These are phyloP conservation scores for Holothuria leucospilota DNA, from an alignment of 53 echinoderm and acorn worm species.

Conservation along the genomic window DNA sequence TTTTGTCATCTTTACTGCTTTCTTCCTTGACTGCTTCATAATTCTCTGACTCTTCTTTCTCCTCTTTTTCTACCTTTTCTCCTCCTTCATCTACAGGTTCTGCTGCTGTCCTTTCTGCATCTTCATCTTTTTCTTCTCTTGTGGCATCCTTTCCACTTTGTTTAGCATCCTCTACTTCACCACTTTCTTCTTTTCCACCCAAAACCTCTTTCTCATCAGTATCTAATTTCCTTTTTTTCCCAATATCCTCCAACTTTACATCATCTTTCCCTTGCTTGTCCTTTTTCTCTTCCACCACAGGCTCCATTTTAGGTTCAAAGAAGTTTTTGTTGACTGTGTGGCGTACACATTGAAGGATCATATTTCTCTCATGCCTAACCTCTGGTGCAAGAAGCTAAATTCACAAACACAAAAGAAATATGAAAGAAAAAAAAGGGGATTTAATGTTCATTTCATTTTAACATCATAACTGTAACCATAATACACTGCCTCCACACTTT, in stretches of 20 bases:
- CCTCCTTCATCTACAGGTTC: background rate
- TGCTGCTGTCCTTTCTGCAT: background rate
- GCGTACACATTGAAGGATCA: constrained; percentile 86
- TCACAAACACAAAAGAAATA: constrained; percentile 29
- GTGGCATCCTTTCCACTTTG: background rate
- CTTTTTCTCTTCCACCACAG: background rate
- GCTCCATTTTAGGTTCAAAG: constrained; percentile 47
- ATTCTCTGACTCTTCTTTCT: background rate
- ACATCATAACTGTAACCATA: background rate
- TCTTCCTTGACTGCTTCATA: background rate
- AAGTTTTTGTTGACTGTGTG: constrained; percentile 73
- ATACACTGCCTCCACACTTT: background rate
- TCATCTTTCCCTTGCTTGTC: background rate
- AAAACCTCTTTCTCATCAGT: background rate
- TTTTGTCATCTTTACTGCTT: background rate
- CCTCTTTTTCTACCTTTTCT: background rate
- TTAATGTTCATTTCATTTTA: background rate
- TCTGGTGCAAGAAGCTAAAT: constrained; percentile 87
- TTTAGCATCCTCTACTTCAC: background rate
- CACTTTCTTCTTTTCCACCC: background rate
- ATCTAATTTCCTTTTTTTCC: background rate
- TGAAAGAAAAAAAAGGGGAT: background rate
- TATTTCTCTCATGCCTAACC: constrained; percentile 84
- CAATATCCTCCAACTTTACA: background rate
- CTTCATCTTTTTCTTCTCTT: background rate